phyloP scores from a whole-genome alignment of 2,888 invertebrate species.

The Drosophila histrio region DNA sequence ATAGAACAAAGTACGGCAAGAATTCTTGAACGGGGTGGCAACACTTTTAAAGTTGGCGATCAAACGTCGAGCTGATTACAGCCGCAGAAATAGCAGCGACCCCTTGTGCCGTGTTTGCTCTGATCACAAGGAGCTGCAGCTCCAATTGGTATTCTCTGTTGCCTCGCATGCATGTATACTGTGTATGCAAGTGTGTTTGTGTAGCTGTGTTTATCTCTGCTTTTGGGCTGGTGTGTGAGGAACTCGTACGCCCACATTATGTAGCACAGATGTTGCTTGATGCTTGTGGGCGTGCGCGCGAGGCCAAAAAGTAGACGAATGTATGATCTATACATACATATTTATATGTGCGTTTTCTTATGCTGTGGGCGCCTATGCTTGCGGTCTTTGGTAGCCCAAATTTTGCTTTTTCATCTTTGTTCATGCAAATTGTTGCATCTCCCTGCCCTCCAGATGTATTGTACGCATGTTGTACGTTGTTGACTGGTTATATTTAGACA shows the following conservation, averaged over 20 bases:
- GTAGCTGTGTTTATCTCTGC: slow-evolving; percentile 48
- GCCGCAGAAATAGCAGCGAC: not conserved
- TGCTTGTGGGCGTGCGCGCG: slow-evolving; percentile 50
- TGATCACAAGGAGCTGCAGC: slow-evolving; percentile 36
- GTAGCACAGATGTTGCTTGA: slow-evolving; percentile 57
- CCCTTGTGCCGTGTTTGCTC: slow-evolving; percentile 28
- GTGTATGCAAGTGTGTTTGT: slow-evolving; percentile 27
- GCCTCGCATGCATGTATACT: slow-evolving; percentile 1
- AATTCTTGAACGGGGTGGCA: slow-evolving; percentile 24
- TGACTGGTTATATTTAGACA: slow-evolving; percentile 32
- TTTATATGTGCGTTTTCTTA: slow-evolving; percentile 26
- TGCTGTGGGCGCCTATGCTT: slow-evolving; percentile 38
- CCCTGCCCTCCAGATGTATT: not conserved
- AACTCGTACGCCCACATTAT: slow-evolving; percentile 65
- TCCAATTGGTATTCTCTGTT: slow-evolving; percentile 30
- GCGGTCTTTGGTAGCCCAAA: not conserved
- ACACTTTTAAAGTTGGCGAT: slow-evolving; percentile 39
- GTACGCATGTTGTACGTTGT: slow-evolving; percentile 6
- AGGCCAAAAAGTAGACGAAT: slow-evolving; percentile 35
- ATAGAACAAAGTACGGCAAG: slow-evolving; percentile 25
- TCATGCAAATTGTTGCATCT: slow-evolving; percentile 41
- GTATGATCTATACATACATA: slow-evolving; percentile 9
- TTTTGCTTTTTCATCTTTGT: slow-evolving; percentile 8
- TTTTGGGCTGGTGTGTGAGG: slow-evolving; percentile 38
- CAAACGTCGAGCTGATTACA: slow-evolving; percentile 48